Percentiles rank a stretch among this genome's conserved stretches.
Conservation (phyloP, 2,797 vertebrate genomes). For the Enteromius mattozi region DNA sequence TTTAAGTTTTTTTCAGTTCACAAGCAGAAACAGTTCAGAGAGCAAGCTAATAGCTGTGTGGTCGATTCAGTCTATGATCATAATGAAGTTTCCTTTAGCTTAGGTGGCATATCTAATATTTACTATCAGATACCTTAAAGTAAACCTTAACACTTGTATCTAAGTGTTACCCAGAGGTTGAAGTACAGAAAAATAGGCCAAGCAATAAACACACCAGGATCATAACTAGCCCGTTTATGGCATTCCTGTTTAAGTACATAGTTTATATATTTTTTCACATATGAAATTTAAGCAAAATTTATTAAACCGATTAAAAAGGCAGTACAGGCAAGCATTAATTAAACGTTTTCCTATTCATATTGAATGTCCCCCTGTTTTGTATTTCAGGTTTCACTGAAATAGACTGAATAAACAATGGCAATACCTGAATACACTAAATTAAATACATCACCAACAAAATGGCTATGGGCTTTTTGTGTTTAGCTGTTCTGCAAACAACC, state of each 20-base stretch:
- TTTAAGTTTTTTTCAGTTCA: background rate
- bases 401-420: slow-evolving; percentile 64
- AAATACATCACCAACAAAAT: slow-evolving; percentile 77
- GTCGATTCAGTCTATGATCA: background rate
- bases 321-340: background rate
- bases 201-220: background rate
- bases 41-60: background rate
- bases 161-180: background rate
- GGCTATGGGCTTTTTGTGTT: slow-evolving; percentile 74
- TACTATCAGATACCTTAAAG: background rate
- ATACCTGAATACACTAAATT: slow-evolving; percentile 74
- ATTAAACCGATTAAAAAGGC: background rate
- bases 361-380: slow-evolving; percentile 43
- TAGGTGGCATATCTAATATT: background rate
- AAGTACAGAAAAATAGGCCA: background rate
- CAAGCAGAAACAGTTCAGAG: background rate
- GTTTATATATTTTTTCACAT: background rate
- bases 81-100: background rate
- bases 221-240: background rate
- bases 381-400: slow-evolving; percentile 49
- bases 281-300: background rate
- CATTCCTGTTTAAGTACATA: background rate
- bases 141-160: background rate
- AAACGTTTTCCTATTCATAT: slow-evolving; percentile 22
- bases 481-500: slow-evolving; percentile 75